Conservation (phyloP, 2,113 vertebrate species). For the Poeciliopsis turrubarensis region DNA sequence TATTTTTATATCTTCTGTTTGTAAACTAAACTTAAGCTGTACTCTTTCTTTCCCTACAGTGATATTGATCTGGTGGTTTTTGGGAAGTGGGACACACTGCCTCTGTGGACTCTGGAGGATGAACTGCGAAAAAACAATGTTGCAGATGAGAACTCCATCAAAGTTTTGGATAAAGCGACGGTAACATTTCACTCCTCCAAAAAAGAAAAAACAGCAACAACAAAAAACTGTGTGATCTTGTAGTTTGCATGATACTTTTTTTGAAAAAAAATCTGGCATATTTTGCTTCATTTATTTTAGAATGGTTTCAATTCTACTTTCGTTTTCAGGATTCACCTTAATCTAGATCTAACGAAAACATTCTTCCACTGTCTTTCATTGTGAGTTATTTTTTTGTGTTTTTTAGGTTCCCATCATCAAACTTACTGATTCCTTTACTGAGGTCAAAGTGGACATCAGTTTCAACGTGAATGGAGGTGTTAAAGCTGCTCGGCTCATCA, state of each 20-base stretch:
- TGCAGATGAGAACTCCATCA: conserved; percentile 94
- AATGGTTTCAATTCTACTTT: background rate
- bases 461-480: conserved; percentile 98
- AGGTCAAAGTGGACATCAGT: conserved; percentile 99
- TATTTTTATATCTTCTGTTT: background rate
- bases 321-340: background rate
- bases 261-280: no score
- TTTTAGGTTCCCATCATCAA: conserved; percentile 97
- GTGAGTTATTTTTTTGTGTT: conserved; percentile 4
- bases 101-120: conserved; percentile 96
- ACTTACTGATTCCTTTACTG: conserved; percentile 94
- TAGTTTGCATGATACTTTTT: background rate
- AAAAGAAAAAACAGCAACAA: background rate
- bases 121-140: conserved; percentile 93
- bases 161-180: conserved; percentile 97
- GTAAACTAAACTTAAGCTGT: background rate
- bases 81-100: conserved; percentile 95
- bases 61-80: conserved; percentile 98
- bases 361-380: background rate
- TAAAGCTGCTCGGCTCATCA: conserved; percentile 95
- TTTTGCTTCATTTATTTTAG: no score
- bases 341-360: background rate
- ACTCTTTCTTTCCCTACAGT: conserved; percentile 67
- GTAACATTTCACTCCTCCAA: conserved; percentile 67
- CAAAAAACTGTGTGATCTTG: no score